Evolutionary conservation across 2,888 invertebrate species (phyloP), one percentile per base, ranked within the genome.

Genomic region (Amaurobius ferox): DNA sequence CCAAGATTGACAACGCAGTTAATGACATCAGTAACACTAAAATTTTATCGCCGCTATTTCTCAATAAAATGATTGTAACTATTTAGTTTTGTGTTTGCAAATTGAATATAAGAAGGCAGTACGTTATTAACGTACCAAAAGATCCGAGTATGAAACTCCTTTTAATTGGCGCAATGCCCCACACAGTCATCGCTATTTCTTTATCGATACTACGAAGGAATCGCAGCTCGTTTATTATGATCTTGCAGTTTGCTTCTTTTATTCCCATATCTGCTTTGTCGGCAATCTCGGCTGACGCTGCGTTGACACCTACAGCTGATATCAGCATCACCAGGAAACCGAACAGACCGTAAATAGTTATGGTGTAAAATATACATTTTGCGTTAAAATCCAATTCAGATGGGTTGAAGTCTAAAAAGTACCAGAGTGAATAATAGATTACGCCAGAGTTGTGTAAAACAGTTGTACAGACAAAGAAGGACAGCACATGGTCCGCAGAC

Each of bases 121-220:
- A 64, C 2, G 64, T 64, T 29, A 64, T 13, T 16, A 64, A n/a
- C n/a, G 64, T 64, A 6, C 64, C 64, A 29, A 64, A 13, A 11
- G 64, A 7, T 13, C 13, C 64, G 11, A 64, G 7, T n/a, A 64
- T 64, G 16, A 64, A 64, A 30, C 30, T 64, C n/a, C 30, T 64
- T 64, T 64, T 64, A n/a, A 64, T 29, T 13, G 29, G 64, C n/a
- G 30, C 64, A 64, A 64, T 64, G 16, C n/a, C n/a, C 64, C 64
- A 64, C 11, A 64, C 64, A 1, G 64, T 64, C 30, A 64, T 0
- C 29, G 30, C 9, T 3, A 30, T 28, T 29, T 13, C 30, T n/a
- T 1, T 64, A 6, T 64, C 30, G 2, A n/a, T n/a, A 13, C 23
- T n/a, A 29, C 16, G 28, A 16, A 64, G 6, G 11, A 64, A 64